Base-by-base conservation (phyloP, 2,113 vertebrate species). In the Hoplias malabaricus region DNA sequence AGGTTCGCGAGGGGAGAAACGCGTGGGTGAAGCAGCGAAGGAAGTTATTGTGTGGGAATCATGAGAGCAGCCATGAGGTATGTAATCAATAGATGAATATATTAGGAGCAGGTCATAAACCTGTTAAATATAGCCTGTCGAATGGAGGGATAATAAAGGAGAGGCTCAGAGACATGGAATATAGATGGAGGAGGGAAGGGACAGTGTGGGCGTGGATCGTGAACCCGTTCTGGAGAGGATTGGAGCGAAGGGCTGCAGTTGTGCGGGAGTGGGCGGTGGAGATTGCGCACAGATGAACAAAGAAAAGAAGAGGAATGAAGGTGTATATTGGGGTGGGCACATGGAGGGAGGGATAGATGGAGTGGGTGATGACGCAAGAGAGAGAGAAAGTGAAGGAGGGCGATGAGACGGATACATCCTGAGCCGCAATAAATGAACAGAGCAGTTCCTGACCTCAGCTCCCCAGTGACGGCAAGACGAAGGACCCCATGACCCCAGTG, bases 391-490 rank as follows among this genome's bases (percentile, higher is more conserved):
- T 33, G 10, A n/a, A 9, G 67, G 33, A 33, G 19, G 14, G 12
- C 65, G 54, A 67, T 29, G 19, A 34, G 74, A 48, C 68, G 27
- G 53, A 69, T 77, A 36, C 38, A 61, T n/a, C 53, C 65, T 43
- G 40, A 79, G 23, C 34, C 31, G 27, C 48, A 69, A 77, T 83
- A 79, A 83, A 89, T 88, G 75, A 85, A 83, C 81, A 69, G 80
- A 25, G 33, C 69, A 67, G 67, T 73, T 62, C 33, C 61, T 86
- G 85, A 89, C 86, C 87, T 75, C 42, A 78, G 70, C 78, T 80
- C 81, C 67, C 62, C 1, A 62, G 48, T 81, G 84, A 83, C 79
- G 71, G 80, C 75, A 90, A 88, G 82, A 90, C 65, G 29, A 75
- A 85, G 16, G 73, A 76, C 83, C 85, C 48, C 5, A 0, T 81